Conservation (phyloP, 2,888 invertebrate species). For the Cheilosia pagana region DNA sequence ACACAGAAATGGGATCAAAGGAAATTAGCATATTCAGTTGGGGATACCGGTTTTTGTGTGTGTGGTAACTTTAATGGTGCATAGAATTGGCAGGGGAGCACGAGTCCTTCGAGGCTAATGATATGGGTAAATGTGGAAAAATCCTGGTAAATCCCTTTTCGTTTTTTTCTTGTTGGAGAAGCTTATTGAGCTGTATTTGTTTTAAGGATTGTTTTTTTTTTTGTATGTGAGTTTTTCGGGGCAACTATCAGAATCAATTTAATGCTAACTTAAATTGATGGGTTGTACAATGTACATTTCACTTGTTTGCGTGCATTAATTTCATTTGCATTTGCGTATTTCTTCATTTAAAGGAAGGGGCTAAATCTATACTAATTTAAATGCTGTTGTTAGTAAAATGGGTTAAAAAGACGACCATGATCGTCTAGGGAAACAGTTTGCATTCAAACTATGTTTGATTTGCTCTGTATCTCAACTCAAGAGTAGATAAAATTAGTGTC, state of each 20-base stretch:
- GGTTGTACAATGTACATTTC: no score
- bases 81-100: neutral
- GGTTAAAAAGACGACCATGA: no score
- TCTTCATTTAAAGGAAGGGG: neutral
- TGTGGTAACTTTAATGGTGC: conserved; percentile 16
- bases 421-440: no score
- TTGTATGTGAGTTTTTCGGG: neutral
- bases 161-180: neutral
- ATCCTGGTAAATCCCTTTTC: neutral
- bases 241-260: neutral
- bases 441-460: no score
- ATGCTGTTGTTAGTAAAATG: no score
- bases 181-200: neutral
- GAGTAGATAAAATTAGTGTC: no score
- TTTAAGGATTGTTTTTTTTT: neutral
- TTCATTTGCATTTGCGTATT: neutral
- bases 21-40: conserved; percentile 52
- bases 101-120: neutral
- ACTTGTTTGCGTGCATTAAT: neutral
- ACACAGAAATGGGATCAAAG: conserved; percentile 13
- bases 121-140: conserved; percentile 5
- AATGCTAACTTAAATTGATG: neutral
- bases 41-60: conserved; percentile 6
- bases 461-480: no score
- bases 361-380: no score